Evolutionary conservation across 1,140 invertebrate species (phyloP), one percentile per base, ranked within the genome.

Genomic region (Epicauta chinensis): DNA sequence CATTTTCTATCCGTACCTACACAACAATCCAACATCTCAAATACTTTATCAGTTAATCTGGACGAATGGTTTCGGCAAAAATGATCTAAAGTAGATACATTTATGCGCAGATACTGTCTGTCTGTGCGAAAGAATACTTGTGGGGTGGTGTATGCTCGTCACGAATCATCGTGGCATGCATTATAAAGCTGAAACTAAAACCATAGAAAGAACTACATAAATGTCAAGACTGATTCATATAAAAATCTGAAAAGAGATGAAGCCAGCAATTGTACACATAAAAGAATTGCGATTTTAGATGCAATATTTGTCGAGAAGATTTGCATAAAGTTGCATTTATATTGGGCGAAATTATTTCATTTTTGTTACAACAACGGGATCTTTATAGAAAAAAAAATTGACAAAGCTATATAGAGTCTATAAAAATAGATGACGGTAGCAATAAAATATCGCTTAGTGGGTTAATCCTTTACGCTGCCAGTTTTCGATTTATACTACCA

Each of bases 401-500:
- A 23, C 7, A 23, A 23, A 23, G 7, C 23, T 23, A 7, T 46
- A 45, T 41, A 55, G 57, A 63, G 48, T 61, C 53, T 38, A 57
- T 58, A 59, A 56, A 52, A 56, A 53, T 57, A 56, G 61, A 57
- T 60, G 53, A 63, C 59, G 59, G 52, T 53, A 50, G 54, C 57
- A 57, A 64, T 64, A 58, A 64, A 64, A 64, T 62, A 64, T 60
- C 58, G 60, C 41, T 62, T 48, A 52, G 55, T 32, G 44, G 46
- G 58, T 61, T 62, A 64, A 60, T 60, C 58, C 56, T 14, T 12
- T 4, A 12, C 11, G 32, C 53, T 43, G 55, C 51, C 37, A 40
- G 47, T 31, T 23, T 44, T 32, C 42, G 50, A 15, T 52, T n/a
- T 12, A 44, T 37, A 37, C n/a, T 17, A 44, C 29, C 23, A 37